Percentiles rank a stretch among this genome's conserved stretches.
Conservation (phyloP, 1,140 invertebrate species). For the Drusus annulatus region DNA sequence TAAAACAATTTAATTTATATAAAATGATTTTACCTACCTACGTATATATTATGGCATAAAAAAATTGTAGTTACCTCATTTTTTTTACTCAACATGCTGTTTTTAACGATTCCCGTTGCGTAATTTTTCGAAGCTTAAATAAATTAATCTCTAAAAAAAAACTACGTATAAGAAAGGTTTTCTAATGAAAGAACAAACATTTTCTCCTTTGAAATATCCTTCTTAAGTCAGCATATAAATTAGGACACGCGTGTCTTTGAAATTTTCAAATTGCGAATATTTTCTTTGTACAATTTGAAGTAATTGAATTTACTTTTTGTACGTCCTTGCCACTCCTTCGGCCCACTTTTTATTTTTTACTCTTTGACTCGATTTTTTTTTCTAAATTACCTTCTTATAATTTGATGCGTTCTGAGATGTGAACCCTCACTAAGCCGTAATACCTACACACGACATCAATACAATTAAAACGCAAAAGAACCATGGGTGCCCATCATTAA, state of each 20-base stretch:
- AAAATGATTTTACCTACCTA: too few relatives aligned
- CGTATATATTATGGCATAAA: too few relatives aligned
- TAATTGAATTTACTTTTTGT: slow-evolving; percentile 39
- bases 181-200: background rate
- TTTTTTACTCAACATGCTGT: too few relatives aligned
- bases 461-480: background rate
- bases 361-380: slow-evolving; percentile 15
- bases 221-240: slow-evolving; percentile 14
- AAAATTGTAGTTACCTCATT: too few relatives aligned
- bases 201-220: background rate
- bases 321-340: slow-evolving; percentile 1
- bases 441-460: background rate
- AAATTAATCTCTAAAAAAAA: background rate
- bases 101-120: background rate
- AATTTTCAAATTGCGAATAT: slow-evolving; percentile 33
- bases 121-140: background rate
- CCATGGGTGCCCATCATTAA: too few relatives aligned
- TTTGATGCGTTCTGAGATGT: background rate
- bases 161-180: background rate
- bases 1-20: too few relatives aligned
- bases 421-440: background rate
- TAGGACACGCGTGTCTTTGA: slow-evolving; percentile 12
- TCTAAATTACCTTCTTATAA: slow-evolving; percentile 1
- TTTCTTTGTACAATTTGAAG: slow-evolving; percentile 37
- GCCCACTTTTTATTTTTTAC: background rate